These are phyloP conservation scores for Drosophila meridionalis DNA, from an alignment of 2,888 invertebrate genomes.

Conservation along the genomic window DNA sequence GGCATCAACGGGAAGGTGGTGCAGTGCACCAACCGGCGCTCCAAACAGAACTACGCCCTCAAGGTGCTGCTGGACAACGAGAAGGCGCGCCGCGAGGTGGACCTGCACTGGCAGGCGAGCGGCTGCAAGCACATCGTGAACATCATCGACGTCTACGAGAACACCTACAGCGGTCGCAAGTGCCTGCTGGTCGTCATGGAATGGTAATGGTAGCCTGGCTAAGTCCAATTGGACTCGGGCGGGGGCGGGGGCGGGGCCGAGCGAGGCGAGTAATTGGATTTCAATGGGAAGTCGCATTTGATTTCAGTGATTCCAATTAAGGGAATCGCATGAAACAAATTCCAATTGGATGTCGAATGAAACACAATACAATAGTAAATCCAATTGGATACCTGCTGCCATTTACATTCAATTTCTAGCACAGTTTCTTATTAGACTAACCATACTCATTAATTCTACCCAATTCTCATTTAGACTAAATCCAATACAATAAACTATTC, in stretches of 20 bases:
- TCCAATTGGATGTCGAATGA: background rate
- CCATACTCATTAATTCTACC: too few species aligned
- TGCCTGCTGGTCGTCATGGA: slow-evolving; percentile 99
- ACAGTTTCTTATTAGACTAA: too few species aligned
- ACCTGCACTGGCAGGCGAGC: slow-evolving; percentile 97
- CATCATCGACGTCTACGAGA: slow-evolving; percentile 96
- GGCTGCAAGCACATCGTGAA: slow-evolving; percentile 97
- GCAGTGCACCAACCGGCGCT: slow-evolving; percentile 93
- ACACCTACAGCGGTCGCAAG: slow-evolving; percentile 95
- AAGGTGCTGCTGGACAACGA: slow-evolving; percentile 97
- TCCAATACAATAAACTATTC: background rate
- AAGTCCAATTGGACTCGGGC: background rate
- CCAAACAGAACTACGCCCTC: slow-evolving; percentile 93
- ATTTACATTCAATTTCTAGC: too few species aligned
- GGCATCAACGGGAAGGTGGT: slow-evolving; percentile 99
- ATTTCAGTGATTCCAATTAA: background rate
- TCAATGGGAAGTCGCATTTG: background rate
- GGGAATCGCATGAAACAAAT: background rate
- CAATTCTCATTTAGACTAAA: background rate
- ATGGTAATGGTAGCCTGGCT: slow-evolving; percentile 87
- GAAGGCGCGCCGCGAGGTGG: slow-evolving; percentile 97
- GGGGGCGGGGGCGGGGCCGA: background rate
- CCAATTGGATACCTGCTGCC: background rate
- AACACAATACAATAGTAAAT: background rate
- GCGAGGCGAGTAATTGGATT: background rate